Evolutionary conservation across 2,888 invertebrate species (phyloP).

Genomic region (Apodemia duryi): DNA sequence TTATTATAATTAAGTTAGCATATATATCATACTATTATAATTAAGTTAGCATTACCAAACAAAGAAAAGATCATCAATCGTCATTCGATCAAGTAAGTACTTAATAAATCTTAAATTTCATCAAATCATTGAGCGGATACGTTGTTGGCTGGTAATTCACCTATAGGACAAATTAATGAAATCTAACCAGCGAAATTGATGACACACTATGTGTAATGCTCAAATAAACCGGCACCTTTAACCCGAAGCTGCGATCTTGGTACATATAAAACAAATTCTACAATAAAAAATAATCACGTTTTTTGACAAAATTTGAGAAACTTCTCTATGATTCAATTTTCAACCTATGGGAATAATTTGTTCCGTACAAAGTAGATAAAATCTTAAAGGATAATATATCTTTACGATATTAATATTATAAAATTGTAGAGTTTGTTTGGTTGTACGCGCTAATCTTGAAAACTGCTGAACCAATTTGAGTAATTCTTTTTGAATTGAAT

Average conservation of each 20-base stretch:
- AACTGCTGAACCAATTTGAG: too few species aligned
- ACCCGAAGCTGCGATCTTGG: slow-evolving; percentile 37
- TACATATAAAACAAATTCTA: not conserved
- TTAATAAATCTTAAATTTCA: slow-evolving; percentile 11
- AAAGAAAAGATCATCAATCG: too few species aligned
- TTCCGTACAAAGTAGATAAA: too few species aligned
- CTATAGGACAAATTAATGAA: slow-evolving; percentile 27
- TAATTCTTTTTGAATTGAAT: too few species aligned
- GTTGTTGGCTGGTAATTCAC: slow-evolving; percentile 18
- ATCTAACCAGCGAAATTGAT: slow-evolving; percentile 49
- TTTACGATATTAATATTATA: too few species aligned
- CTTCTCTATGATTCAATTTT: not conserved
- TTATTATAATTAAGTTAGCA: too few species aligned
- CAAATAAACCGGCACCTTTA: slow-evolving; percentile 42
- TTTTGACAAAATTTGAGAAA: not conserved
- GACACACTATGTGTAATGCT: slow-evolving; percentile 58
- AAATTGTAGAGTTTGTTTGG: too few species aligned
- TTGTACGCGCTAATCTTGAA: too few species aligned
- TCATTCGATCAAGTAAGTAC: not conserved
- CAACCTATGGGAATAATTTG: not conserved
- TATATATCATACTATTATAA: too few species aligned
- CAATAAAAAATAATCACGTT: not conserved
- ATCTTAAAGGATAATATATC: too few species aligned
- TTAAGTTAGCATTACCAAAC: too few species aligned
- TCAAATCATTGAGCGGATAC: slow-evolving; percentile 20